A percentile compares a stretch with the other conserved stretches of the same genome.
phyloP scores from a whole-genome alignment of 2,113 vertebrate species.

The Neoarius graeffei region DNA sequence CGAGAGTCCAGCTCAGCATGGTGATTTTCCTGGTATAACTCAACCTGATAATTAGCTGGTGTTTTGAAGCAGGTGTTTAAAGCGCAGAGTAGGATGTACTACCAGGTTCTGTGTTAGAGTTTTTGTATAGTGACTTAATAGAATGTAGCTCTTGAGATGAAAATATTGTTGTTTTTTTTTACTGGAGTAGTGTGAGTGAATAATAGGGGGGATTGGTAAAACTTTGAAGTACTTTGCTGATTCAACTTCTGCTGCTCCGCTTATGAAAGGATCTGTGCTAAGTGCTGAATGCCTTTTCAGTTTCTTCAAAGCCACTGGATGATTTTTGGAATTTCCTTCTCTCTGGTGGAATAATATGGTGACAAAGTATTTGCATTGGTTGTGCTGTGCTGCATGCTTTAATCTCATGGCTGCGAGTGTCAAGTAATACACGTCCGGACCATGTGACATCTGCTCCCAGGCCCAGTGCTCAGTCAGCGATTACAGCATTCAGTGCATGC shows the following conservation, averaged over 20 bases:
- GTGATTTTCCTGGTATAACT: conserved; percentile 9
- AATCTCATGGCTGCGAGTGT: background rate
- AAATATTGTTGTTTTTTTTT: background rate
- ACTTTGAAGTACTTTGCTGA: background rate
- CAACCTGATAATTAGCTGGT: conserved; percentile 11
- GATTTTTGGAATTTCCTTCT: background rate
- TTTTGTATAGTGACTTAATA: background rate
- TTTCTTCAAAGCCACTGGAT: background rate
- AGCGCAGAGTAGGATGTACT: conserved; percentile 5
- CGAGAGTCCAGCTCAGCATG: conserved; percentile 6
- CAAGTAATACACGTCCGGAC: conserved; percentile 46
- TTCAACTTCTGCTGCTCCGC: background rate
- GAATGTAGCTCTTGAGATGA: background rate
- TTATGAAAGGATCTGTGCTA: background rate
- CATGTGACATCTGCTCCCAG: conserved; percentile 76
- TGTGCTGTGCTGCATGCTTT: background rate
- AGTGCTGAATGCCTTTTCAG: background rate
- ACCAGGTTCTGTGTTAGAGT: background rate
- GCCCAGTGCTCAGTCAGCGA: conserved; percentile 67
- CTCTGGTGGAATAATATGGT: background rate
- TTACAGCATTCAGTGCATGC: conserved; percentile 74
- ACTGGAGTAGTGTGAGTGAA: background rate
- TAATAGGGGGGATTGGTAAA: background rate
- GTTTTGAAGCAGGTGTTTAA: conserved; percentile 16
- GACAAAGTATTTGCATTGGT: background rate